phyloP scores from a whole-genome alignment of 2,113 vertebrate genomes.

The Hemichromis elongatus region DNA sequence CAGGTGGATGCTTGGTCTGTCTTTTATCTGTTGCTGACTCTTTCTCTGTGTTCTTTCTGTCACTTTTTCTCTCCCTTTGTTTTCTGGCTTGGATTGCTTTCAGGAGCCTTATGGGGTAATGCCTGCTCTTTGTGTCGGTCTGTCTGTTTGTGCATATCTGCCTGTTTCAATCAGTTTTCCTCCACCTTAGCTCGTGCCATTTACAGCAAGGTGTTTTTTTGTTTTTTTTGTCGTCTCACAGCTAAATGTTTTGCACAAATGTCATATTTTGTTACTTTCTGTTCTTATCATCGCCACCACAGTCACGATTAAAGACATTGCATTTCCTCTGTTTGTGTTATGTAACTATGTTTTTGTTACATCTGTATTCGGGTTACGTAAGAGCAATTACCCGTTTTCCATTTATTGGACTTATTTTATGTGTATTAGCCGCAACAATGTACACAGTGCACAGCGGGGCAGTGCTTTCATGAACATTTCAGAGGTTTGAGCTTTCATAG shows the following conservation, averaged over 20 bases:
- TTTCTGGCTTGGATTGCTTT: constrained; percentile 82
- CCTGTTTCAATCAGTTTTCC: not conserved
- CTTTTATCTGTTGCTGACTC: constrained; percentile 50
- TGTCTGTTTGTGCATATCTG: not conserved
- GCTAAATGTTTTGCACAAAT: constrained; percentile 30
- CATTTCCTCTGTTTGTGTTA: constrained; percentile 49
- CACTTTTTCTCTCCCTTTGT: constrained; percentile 15
- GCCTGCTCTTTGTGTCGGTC: constrained; percentile 61
- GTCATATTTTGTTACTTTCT: constrained; percentile 34
- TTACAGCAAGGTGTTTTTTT: not conserved
- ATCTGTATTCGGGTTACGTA: constrained; percentile 20
- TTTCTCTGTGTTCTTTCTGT: constrained; percentile 26
- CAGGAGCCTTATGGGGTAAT: constrained; percentile 99
- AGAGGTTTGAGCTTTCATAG: not conserved
- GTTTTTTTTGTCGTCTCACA: not conserved
- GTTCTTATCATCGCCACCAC: constrained; percentile 26
- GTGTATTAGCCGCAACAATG: not conserved
- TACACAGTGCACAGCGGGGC: not conserved
- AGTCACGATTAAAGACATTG: constrained; percentile 22
- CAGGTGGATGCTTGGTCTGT: not conserved
- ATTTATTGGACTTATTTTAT: not conserved
- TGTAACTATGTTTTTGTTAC: constrained; percentile 10
- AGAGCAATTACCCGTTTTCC: constrained; percentile 16
- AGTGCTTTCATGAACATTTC: not conserved
- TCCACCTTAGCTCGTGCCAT: not conserved